These are phyloP conservation scores for Discoglossus pictus DNA, from an alignment of 2,797 vertebrate genomes.

Conservation along the genomic window DNA sequence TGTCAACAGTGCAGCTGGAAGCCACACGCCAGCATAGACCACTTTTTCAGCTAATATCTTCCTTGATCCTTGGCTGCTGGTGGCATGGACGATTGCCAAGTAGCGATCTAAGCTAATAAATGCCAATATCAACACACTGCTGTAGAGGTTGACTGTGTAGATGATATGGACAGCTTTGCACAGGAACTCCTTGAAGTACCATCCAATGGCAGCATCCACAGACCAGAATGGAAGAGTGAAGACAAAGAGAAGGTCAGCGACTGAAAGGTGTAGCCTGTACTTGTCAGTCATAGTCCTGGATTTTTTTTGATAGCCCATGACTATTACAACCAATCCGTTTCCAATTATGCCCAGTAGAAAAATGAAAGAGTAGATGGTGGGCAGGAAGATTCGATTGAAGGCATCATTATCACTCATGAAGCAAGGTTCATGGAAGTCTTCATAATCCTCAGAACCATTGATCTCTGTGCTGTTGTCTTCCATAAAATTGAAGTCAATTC, in stretches of 20 bases:
- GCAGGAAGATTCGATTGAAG: constrained; percentile 89
- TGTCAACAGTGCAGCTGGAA: constrained; percentile 86
- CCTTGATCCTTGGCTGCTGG: constrained; percentile 85
- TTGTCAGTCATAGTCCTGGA: constrained; percentile 94
- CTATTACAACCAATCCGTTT: constrained; percentile 90
- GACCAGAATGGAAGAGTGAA: constrained; percentile 96
- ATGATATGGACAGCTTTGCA: constrained; percentile 92
- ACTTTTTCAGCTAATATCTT: constrained; percentile 85
- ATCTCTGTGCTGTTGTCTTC: constrained; percentile 72
- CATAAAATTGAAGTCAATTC: neutral
- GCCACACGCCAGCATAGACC: constrained; percentile 92
- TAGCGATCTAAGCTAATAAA: constrained; percentile 97
- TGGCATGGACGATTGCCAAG: constrained; percentile 91
- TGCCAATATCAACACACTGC: constrained; percentile 94
- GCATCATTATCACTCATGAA: constrained; percentile 64
- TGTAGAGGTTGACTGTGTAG: constrained; percentile 95
- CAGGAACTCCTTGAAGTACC: constrained; percentile 87
- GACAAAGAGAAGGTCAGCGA: constrained; percentile 93
- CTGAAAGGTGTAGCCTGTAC: constrained; percentile 92
- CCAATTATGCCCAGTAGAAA: constrained; percentile 89
- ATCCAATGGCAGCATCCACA: constrained; percentile 83
- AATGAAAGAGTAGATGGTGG: constrained; percentile 88
- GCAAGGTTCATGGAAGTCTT: constrained; percentile 70
- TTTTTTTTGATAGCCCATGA: constrained; percentile 97
- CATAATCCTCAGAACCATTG: constrained; percentile 75